Evolutionary conservation across 1,140 invertebrate genomes (phyloP).

Genomic region (Lithobius niger): DNA sequence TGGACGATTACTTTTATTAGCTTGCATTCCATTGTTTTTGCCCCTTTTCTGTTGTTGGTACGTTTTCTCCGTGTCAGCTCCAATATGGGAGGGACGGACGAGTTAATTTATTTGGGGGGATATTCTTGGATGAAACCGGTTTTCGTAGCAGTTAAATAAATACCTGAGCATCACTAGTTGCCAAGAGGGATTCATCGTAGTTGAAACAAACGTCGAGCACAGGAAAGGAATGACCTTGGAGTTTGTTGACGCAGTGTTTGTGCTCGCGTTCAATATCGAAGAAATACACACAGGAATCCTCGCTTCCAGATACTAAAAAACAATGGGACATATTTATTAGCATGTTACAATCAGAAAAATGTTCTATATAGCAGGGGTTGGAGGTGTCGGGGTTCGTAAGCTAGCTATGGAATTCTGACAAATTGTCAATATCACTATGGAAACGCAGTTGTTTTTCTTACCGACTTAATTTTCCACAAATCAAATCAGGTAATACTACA

Average conservation of each 20-base stretch:
- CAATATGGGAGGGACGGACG: too few species aligned
- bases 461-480: too few species aligned
- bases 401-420: conserved; percentile 10
- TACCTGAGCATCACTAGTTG: conserved; percentile 58
- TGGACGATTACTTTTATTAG: too few species aligned
- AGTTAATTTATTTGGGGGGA: too few species aligned
- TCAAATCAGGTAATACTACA: too few species aligned
- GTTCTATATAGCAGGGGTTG: not conserved
- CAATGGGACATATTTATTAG: not conserved
- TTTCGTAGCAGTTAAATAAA: not conserved
- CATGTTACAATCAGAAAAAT: too few species aligned
- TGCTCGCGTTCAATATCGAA: conserved; percentile 56
- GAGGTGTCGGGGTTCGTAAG: not conserved
- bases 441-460: too few species aligned
- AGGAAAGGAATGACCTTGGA: conserved; percentile 67
- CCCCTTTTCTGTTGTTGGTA: too few species aligned
- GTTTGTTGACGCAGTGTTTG: conserved; percentile 60
- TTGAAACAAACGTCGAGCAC: conserved; percentile 74
- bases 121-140: too few species aligned
- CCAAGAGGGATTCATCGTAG: conserved; percentile 74
- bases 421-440: too few species aligned
- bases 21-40: too few species aligned
- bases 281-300: conserved; percentile 74
- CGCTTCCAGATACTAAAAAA: conserved; percentile 57
- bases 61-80: too few species aligned